Base-by-base conservation (phyloP, 92 coral and sea anemone genomes). In the Epizoanthus ramosus region DNA sequence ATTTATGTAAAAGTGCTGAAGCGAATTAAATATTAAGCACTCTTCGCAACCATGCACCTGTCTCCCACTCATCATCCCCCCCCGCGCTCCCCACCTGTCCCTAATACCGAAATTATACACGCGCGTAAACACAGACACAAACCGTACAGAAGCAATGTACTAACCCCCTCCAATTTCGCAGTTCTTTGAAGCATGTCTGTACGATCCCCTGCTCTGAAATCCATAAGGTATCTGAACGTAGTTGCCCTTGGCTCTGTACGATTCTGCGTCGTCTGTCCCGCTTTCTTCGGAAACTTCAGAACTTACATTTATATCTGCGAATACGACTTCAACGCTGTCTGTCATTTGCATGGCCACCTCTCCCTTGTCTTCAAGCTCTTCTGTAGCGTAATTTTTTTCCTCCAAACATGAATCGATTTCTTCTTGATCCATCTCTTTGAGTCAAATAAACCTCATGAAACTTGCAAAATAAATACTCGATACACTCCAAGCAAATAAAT, bases 151-250 rank as follows among this genome's bases (percentile, higher is more conserved):
- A 57, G 24, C 18, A 19, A 14, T 17, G 12, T 52, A 59, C 73
- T 41, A 80, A 95, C 99, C 99, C 79, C 97, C 99, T 8, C 91
- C 94, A 67, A 96, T 96, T 43, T 96, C 98, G 67, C 97, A 93
- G 85, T 94, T 96, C 84, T 96, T 96, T 57, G 98, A 92, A 14
- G 95, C 95, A 56, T 94, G 98, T 85, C 88, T 96, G 83, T 96
- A 94, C 28, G 87, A 83, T 22, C 94, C 97, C 65, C 89, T 81
- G 47, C 93, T 90, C 79, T 96, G 99, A 77, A 96, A 96, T 16
- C 99, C 99, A 72, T 90, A 90, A 8, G 98, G 99, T 18, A 96
- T 92, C 50, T 92, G 98, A 52, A 83, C 90, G 80, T 96, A 96
- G 64, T 70, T 56, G 71, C 87, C 86, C 25, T 85, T 92, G 8